Evolutionary conservation across 2,797 vertebrate genomes (phyloP), one percentile per base, ranked within the genome.

Genomic region (Eulemur mongoz): DNA sequence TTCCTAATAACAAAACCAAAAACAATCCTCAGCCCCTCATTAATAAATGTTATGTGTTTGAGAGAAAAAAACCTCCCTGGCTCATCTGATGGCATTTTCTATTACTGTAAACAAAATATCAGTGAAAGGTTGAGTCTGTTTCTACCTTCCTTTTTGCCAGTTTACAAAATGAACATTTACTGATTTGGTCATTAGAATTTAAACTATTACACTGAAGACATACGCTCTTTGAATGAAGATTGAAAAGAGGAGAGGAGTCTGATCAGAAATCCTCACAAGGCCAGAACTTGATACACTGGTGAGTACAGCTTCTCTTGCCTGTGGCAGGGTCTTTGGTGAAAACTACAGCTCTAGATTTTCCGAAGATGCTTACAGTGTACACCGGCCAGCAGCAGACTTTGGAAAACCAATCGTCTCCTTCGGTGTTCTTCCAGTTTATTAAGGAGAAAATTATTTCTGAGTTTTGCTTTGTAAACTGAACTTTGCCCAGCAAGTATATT

Each of bases 91-190:
- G 87, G 15, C 43, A 97, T 98, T 97, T 98, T 90, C 63, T 95
- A 2, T 96, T 79, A 69, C 32, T 96, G 50, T 96, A 97, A 98
- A 97, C 81, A 97, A 98, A 98, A 93, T 87, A 96, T 63, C 88
- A 91, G 40, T 87, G 67, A 97, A 97, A 98, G 65, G 18, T 91
- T 97, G 82, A 96, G 27, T 27, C 65, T 95, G 14, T 63, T 79
- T 95, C 70, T 93, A 2, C 86, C 45, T 96, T 94, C 23, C 18
- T 75, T 91, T 90, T 94, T 92, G 32, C 23, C 92, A 97, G 43
- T 7, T 20, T 92, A 90, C 35, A 98, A 90, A 94, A 83, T 91
- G 96, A 86, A 90, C 23, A 59, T 57, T 96, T 96, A 95, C 67
- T 98, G 92, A 96, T 96, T 90, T 67, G 43, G 57, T 93, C 0